Evolutionary conservation across 2,888 invertebrate species (phyloP).

Genomic region (Pomacea canaliculata): DNA sequence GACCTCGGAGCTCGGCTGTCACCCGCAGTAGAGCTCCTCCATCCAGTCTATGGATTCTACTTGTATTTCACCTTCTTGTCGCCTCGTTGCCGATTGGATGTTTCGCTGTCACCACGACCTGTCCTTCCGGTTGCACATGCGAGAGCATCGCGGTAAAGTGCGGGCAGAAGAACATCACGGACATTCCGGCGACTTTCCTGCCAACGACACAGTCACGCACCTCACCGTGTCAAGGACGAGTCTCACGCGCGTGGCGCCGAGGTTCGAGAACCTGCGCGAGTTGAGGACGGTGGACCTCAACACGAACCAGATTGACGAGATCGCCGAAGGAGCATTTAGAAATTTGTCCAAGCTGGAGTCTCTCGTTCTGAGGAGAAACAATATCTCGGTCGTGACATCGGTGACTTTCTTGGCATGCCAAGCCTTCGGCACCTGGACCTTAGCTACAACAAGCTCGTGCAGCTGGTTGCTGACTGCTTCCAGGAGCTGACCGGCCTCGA

Average conservation of each 20-base stretch:
- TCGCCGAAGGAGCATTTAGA: constrained; percentile 14
- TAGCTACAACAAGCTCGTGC: constrained; percentile 21
- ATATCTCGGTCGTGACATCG: background rate
- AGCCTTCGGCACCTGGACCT: constrained; percentile 20
- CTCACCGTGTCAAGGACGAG: background rate
- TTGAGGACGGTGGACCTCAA: constrained; percentile 18
- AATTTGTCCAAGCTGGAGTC: constrained; percentile 14
- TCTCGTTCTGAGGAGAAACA: constrained; percentile 21
- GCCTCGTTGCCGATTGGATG: too few relatives aligned
- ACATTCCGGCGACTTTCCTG: background rate
- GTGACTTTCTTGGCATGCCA: constrained; percentile 14
- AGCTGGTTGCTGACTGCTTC: constrained; percentile 11
- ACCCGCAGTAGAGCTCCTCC: too few relatives aligned
- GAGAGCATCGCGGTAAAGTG: too few relatives aligned
- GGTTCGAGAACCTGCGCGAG: constrained; percentile 7
- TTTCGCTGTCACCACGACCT: too few relatives aligned
- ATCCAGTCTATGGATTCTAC: too few relatives aligned
- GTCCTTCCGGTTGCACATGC: too few relatives aligned
- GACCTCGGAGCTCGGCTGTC: too few relatives aligned
- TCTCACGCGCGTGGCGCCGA: background rate
- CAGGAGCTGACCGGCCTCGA: constrained; percentile 11
- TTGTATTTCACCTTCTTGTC: too few relatives aligned
- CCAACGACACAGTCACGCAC: constrained; percentile 4
- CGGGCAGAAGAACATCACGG: background rate
- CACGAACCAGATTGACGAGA: constrained; percentile 8